These are phyloP conservation scores for Pteropus alecto DNA, from an alignment of 2,113 vertebrate genomes.

Conservation along the genomic window DNA sequence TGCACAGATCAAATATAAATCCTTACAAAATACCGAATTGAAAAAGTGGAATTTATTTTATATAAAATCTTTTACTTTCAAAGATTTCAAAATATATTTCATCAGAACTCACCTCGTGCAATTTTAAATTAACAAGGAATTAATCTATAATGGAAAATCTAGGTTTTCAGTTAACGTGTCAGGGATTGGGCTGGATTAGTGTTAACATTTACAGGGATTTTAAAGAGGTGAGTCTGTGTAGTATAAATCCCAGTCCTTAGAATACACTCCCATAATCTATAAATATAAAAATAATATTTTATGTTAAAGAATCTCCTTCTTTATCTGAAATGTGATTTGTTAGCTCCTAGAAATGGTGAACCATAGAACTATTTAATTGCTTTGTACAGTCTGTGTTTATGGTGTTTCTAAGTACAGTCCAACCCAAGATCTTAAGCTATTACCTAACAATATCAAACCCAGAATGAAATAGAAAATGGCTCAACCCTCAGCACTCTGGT, in stretches of 20 bases:
- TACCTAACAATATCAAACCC: conserved; percentile 15
- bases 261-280: conserved; percentile 31
- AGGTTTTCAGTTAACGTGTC: conserved; percentile 31
- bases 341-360: conserved; percentile 13
- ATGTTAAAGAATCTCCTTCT: neutral
- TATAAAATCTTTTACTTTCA: conserved; percentile 21
- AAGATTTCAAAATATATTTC: conserved; percentile 24
- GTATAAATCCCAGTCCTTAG: conserved; percentile 8
- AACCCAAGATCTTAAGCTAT: neutral
- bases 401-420: neutral
- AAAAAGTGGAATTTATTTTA: conserved; percentile 28
- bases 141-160: conserved; percentile 9
- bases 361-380: neutral
- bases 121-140: conserved; percentile 48
- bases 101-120: conserved; percentile 13
- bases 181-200: neutral
- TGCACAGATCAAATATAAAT: conserved; percentile 29
- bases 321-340: neutral
- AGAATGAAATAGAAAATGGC: conserved; percentile 51
- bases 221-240: neutral
- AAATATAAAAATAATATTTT: conserved; percentile 44
- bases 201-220: conserved; percentile 49
- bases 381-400: neutral
- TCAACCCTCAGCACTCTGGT: conserved; percentile 28
- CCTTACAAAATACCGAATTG: conserved; percentile 24